These are phyloP conservation scores for Gonocerus acuteangulatus DNA, from an alignment of 2,888 invertebrate species.

Conservation along the genomic window DNA sequence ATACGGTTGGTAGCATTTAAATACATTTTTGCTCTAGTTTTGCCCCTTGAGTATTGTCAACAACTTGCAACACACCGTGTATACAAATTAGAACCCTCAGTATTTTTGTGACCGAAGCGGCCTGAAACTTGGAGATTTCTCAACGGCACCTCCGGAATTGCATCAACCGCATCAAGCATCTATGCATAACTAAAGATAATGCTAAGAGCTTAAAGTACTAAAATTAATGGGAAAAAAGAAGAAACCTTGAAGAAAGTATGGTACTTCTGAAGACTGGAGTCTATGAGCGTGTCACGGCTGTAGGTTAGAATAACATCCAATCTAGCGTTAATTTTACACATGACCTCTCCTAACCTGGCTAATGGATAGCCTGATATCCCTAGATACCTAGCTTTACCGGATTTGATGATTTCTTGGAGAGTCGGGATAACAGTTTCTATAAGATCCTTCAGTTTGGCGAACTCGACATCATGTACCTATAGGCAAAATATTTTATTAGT, in stretches of 20 bases:
- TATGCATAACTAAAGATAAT: too few species aligned
- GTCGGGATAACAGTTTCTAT: constrained; percentile 80
- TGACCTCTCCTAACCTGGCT: constrained; percentile 62
- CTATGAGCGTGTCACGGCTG: constrained; percentile 69
- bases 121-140: too few species aligned
- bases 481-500: constrained; percentile 31
- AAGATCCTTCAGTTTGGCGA: constrained; percentile 62
- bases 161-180: too few species aligned
- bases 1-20: too few species aligned
- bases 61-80: too few species aligned
- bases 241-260: constrained; percentile 66
- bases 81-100: too few species aligned
- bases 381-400: constrained; percentile 54
- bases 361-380: constrained; percentile 85
- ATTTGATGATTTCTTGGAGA: constrained; percentile 62
- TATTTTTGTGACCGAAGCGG: too few species aligned
- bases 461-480: constrained; percentile 89
- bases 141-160: too few species aligned
- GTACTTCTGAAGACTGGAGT: constrained; percentile 66
- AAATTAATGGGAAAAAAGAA: too few species aligned
- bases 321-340: constrained; percentile 54
- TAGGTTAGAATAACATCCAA: constrained; percentile 71
- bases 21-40: too few species aligned
- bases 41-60: too few species aligned
- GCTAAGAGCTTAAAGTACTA: too few species aligned